phyloP scores from a whole-genome alignment of 2,888 invertebrate species.

The Leucania comma region DNA sequence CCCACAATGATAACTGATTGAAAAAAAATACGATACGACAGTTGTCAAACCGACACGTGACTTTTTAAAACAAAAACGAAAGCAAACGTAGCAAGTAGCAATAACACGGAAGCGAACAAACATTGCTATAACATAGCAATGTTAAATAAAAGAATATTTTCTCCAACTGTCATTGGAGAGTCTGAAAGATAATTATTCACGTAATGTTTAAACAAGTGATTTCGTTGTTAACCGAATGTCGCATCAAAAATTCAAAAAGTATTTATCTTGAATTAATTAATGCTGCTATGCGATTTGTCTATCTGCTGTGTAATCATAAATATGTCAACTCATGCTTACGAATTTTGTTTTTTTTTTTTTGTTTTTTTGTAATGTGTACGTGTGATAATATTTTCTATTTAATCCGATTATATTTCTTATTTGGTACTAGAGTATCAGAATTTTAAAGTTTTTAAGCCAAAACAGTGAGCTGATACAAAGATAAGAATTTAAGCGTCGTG shows the following conservation, averaged over 20 bases:
- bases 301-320: constrained; percentile 13
- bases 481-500: no score
- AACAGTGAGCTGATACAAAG: not conserved
- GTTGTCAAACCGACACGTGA: constrained; percentile 37
- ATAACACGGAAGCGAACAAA: constrained; percentile 23
- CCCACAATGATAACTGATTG: not conserved
- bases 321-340: constrained; percentile 39
- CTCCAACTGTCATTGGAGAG: not conserved
- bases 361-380: not conserved
- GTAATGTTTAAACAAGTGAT: constrained; percentile 46
- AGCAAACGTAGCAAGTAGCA: constrained; percentile 6
- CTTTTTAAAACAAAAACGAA: constrained; percentile 38
- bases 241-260: not conserved
- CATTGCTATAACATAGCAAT: constrained; percentile 10
- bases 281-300: not conserved
- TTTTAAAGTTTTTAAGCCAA: not conserved
- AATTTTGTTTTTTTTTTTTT: not conserved
- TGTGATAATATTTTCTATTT: not conserved
- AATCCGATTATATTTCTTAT: not conserved
- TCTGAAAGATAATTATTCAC: not conserved
- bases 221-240: constrained; percentile 14
- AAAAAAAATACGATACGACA: constrained; percentile 19
- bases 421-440: not conserved
- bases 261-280: constrained; percentile 2
- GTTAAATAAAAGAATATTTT: no score